Evolutionary conservation across 2,113 vertebrate species (phyloP).

Genomic region (Plecotus auritus): DNA sequence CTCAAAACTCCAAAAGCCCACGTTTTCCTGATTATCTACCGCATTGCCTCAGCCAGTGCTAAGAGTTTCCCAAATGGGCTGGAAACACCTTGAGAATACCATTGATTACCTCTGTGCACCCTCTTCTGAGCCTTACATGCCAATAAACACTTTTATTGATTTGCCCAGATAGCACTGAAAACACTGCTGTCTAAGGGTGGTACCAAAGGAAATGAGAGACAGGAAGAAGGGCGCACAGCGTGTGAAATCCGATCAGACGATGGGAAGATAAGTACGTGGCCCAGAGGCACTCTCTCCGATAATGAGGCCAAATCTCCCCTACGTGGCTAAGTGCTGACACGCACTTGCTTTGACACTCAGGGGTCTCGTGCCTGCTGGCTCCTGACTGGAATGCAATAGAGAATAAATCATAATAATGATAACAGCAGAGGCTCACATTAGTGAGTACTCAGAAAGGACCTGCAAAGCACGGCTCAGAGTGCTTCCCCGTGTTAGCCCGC

Average conservation of each 20-base stretch:
- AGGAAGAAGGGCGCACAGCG: rapidly evolving
- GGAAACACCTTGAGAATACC: neutral
- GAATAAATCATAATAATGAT: neutral
- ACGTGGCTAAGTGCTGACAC: rapidly evolving
- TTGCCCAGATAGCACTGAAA: neutral
- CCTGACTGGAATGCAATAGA: neutral
- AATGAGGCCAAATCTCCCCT: rapidly evolving
- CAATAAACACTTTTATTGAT: neutral
- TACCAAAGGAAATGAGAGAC: neutral
- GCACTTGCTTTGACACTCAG: neutral
- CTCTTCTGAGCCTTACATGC: neutral
- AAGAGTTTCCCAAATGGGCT: neutral
- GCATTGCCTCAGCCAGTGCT: rapidly evolving
- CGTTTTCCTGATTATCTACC: rapidly evolving
- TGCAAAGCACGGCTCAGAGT: too few species aligned
- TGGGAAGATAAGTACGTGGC: rapidly evolving
- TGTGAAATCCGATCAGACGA: neutral
- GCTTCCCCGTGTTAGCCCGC: rapidly evolving
- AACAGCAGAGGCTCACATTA: rapidly evolving
- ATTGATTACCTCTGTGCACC: neutral
- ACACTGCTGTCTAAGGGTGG: neutral
- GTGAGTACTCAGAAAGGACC: too few species aligned
- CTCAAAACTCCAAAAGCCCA: neutral
- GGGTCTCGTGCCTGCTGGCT: neutral
- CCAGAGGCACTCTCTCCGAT: neutral